These are phyloP conservation scores for Tachina lurida DNA, from an alignment of 2,888 invertebrate species.

Conservation along the genomic window DNA sequence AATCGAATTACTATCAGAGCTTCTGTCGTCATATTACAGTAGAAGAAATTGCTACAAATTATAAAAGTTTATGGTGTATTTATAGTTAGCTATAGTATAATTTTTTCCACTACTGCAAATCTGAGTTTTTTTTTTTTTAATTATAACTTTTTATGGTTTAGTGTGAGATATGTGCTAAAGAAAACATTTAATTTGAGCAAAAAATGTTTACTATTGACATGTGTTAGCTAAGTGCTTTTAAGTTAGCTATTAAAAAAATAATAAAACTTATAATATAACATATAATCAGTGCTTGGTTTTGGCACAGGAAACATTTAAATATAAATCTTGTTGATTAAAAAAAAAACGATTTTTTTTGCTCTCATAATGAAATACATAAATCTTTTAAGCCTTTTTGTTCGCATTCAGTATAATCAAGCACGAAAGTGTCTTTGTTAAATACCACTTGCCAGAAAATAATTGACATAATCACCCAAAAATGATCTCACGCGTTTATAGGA, in stretches of 20 bases:
- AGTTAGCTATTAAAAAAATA: not conserved
- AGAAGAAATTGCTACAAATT: too few relatives aligned
- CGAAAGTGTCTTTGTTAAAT: conserved; percentile 69
- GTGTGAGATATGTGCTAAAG: too few relatives aligned
- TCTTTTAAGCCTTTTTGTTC: conserved; percentile 38
- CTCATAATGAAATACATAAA: conserved; percentile 48
- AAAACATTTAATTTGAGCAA: too few relatives aligned
- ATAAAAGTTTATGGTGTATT: too few relatives aligned
- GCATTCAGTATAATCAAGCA: conserved; percentile 48
- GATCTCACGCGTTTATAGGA: conserved; percentile 64
- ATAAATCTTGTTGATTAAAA: conserved; percentile 14
- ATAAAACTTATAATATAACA: not conserved
- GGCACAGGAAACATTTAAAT: conserved; percentile 47
- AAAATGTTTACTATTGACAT: not conserved
- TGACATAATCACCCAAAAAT: conserved; percentile 71
- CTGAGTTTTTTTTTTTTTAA: too few relatives aligned
- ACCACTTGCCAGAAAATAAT: conserved; percentile 69
- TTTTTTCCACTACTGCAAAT: too few relatives aligned
- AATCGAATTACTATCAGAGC: too few relatives aligned
- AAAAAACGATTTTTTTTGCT: conserved; percentile 1
- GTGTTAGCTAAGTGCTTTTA: not conserved
- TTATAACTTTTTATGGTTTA: too few relatives aligned
- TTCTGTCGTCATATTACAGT: too few relatives aligned
- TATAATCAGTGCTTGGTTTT: not conserved
- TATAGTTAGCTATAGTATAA: too few relatives aligned